These are phyloP conservation scores for Glossosoma conforme DNA, from an alignment of 1,140 invertebrate species.

Conservation along the genomic window DNA sequence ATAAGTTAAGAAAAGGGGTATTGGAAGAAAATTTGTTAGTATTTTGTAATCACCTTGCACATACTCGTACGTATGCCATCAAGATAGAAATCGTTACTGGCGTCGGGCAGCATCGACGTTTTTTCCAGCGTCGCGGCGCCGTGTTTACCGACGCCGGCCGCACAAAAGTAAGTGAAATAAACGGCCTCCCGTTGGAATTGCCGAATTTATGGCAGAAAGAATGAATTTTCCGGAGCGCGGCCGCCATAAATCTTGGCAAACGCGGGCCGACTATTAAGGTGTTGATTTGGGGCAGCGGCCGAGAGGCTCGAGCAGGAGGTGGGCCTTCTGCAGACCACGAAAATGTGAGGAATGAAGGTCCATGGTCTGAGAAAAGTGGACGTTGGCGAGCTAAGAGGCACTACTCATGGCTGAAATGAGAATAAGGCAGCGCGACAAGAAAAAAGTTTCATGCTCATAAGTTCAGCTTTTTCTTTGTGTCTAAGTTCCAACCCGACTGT, in stretches of 20 bases:
- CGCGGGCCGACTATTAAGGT: slow-evolving; percentile 28
- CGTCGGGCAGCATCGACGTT: slow-evolving; percentile 8
- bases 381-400: too few species aligned
- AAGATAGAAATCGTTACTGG: slow-evolving; percentile 1
- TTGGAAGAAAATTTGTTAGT: too few species aligned
- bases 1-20: too few species aligned
- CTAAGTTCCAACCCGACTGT: too few species aligned
- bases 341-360: too few species aligned
- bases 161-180: slow-evolving; percentile 32
- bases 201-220: slow-evolving; percentile 25
- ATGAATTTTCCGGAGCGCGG: slow-evolving; percentile 25
- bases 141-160: slow-evolving; percentile 27
- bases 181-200: slow-evolving; percentile 25
- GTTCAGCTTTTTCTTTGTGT: too few species aligned
- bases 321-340: too few species aligned
- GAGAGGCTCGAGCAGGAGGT: slow-evolving; percentile 1
- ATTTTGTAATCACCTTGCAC: background rate
- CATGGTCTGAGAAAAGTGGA: too few species aligned
- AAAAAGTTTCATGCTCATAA: too few species aligned
- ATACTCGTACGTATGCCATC: slow-evolving; percentile 4
- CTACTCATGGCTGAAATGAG: too few species aligned
- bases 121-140: slow-evolving; percentile 17
- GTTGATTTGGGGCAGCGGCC: slow-evolving; percentile 20
- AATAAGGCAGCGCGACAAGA: too few species aligned
- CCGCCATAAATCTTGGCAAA: slow-evolving; percentile 27